A percentile compares a stretch with the other conserved stretches of the same genome.
Evolutionary conservation across 37 sponge, comb jelly and placozoan species (phyloP).

Genomic region (Axinella damicornis): DNA sequence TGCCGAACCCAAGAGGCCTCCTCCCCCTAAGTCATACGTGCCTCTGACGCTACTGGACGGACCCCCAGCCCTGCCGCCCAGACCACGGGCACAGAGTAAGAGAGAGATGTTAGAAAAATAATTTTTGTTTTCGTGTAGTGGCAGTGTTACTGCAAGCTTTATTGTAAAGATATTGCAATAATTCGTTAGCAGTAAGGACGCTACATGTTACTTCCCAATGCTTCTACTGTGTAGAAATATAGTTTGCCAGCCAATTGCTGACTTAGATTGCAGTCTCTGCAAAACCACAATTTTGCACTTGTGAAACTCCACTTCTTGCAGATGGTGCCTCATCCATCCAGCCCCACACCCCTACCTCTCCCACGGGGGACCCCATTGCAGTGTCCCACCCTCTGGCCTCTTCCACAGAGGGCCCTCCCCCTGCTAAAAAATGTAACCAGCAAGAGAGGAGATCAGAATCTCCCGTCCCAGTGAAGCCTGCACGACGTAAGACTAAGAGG

Average conservation of each 20-base stretch:
- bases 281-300: too few relatives aligned
- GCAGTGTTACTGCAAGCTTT: too few relatives aligned
- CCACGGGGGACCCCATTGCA: too few relatives aligned
- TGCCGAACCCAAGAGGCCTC: conserved; percentile 57
- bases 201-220: not conserved
- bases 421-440: too few relatives aligned
- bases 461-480: conserved; percentile 17
- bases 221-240: not conserved
- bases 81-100: conserved; percentile 34
- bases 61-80: conserved; percentile 40
- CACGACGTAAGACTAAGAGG: conserved; percentile 11
- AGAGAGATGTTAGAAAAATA: too few relatives aligned
- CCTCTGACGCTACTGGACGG: conserved; percentile 42
- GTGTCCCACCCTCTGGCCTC: not conserved
- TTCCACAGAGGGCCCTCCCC: not conserved
- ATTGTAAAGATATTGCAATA: too few relatives aligned
- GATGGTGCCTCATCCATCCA: not conserved
- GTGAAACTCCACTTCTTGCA: too few relatives aligned
- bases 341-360: not conserved
- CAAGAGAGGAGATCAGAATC: not conserved
- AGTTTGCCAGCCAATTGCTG: too few relatives aligned
- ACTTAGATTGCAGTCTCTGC: too few relatives aligned
- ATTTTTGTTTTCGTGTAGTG: too few relatives aligned
- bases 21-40: conserved; percentile 77
- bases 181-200: too few relatives aligned